Base-by-base conservation (phyloP, 2,888 invertebrate species). In the Pilophorus perplexus region DNA sequence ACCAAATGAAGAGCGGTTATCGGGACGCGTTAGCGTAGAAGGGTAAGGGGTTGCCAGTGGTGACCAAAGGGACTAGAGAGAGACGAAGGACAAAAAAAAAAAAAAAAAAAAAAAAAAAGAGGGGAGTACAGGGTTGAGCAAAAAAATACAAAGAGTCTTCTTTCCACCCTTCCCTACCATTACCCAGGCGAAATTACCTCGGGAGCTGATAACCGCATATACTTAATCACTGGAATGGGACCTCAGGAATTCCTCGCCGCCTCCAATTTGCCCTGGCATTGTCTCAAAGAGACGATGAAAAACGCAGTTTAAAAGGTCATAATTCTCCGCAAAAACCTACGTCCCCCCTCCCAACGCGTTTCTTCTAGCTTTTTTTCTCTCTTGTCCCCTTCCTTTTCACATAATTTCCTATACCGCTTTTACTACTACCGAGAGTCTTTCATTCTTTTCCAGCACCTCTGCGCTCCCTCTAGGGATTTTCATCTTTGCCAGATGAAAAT, bases 151-250 rank as follows among this genome's bases (percentile, higher is more conserved):
- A 62, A 62, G 62, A 48, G 46, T 62, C 38, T 48, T 18, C 48
- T n/a, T 18, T 18, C 40, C 44, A 18, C 20, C 16, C 10, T 33
- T 27, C 14, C 27, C 18, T 22, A 23, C 52, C 64, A 52, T 23
- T 64, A 40, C 64, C 20, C 50, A 10, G 40, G 64, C 14, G 52
- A 33, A 64, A 64, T 64, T 52, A 64, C 64, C 64, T 46, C 40
- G 52, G 68, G 66, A 66, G 46, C 68, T 66, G 68, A 68, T 68
- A 68, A 68, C 68, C 68, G 68, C 66, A 67, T 62, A 62, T 62
- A 68, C 66, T 68, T 68, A 68, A 68, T 68, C 68, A 68, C 67
- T 66, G 68, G 66, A 62, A 62, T 68, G 59, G 68, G 68, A 40
- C 52, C 54, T 64, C 52, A 64, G 64, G 64, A 64, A 64, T 64